A percentile compares a stretch with the other conserved stretches of the same genome.
Evolutionary conservation across 1,140 invertebrate species (phyloP).

Genomic region (Drosophila pseudoananassae): DNA sequence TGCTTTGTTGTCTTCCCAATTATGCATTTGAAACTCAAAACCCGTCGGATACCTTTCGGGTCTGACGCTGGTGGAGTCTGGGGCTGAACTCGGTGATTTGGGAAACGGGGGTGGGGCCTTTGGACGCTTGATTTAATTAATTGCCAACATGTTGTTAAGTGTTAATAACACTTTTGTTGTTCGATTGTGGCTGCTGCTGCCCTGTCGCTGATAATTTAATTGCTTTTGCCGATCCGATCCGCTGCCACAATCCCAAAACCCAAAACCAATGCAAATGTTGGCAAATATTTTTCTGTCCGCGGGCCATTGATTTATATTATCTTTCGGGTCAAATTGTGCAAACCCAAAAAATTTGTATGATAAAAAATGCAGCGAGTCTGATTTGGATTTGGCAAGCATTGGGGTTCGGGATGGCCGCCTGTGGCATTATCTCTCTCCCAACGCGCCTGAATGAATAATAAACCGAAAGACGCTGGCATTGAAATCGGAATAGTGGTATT

Average conservation of each 20-base stretch:
- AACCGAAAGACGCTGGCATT: conserved; percentile 44
- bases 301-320: conserved; percentile 43
- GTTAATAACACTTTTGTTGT: conserved; percentile 63
- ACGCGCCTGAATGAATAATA: conserved; percentile 27
- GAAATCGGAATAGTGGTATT: conserved; percentile 47
- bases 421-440: conserved; percentile 6
- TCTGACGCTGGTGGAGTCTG: not conserved
- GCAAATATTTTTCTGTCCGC: conserved; percentile 35
- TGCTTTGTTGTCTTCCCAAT: conserved; percentile 43
- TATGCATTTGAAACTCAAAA: conserved; percentile 61
- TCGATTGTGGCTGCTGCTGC: conserved; percentile 37
- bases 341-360: conserved; percentile 35
- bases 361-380: conserved; percentile 31
- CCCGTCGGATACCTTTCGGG: conserved; percentile 31
- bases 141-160: conserved; percentile 70
- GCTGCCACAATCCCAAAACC: conserved; percentile 12
- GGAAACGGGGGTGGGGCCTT: conserved; percentile 9
- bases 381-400: conserved; percentile 37
- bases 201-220: conserved; percentile 58
- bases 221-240: conserved; percentile 34
- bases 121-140: conserved; percentile 67
- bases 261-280: conserved; percentile 36
- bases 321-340: conserved; percentile 48
- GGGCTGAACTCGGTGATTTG: too few relatives aligned
- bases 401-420: conserved; percentile 34